Evolutionary conservation across 2,113 vertebrate species (phyloP).

Genomic region (Psophia crepitans): DNA sequence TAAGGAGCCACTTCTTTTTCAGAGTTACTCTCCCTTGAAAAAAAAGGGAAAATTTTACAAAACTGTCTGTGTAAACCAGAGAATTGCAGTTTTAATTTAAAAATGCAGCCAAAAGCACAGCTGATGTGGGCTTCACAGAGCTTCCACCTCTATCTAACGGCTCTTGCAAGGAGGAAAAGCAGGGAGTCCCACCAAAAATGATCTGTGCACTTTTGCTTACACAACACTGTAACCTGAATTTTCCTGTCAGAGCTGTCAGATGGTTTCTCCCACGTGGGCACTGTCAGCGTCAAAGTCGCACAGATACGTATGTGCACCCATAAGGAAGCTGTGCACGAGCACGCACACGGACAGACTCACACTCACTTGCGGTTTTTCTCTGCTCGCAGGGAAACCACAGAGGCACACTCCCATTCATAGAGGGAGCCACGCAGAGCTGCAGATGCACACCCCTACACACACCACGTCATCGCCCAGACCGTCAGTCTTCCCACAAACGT

Average conservation of each 20-base stretch:
- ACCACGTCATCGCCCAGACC: accelerated
- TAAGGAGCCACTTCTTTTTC: not conserved
- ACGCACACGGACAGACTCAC: not conserved
- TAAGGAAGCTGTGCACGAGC: not conserved
- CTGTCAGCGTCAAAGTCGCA: not conserved
- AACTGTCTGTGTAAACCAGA: not conserved
- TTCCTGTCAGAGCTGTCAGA: not conserved
- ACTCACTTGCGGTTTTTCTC: not conserved
- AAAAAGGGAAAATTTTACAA: not conserved
- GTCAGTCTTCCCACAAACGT: not conserved
- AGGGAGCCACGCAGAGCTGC: not conserved
- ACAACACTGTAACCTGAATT: not conserved
- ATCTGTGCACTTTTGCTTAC: not conserved
- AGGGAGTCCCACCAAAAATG: not conserved
- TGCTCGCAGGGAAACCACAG: not conserved
- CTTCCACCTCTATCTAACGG: not conserved
- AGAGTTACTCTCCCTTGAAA: not conserved
- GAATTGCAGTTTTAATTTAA: not conserved
- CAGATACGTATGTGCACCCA: accelerated
- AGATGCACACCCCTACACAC: not conserved
- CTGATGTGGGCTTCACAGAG: not conserved
- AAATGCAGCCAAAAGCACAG: not conserved
- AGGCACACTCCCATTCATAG: not conserved
- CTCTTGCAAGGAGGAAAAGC: not conserved
- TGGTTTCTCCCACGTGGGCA: not conserved